Percentiles rank a stretch among this genome's conserved stretches.
These are phyloP conservation scores for Polietes domitor DNA, from an alignment of 2,888 invertebrate species.

Conservation along the genomic window DNA sequence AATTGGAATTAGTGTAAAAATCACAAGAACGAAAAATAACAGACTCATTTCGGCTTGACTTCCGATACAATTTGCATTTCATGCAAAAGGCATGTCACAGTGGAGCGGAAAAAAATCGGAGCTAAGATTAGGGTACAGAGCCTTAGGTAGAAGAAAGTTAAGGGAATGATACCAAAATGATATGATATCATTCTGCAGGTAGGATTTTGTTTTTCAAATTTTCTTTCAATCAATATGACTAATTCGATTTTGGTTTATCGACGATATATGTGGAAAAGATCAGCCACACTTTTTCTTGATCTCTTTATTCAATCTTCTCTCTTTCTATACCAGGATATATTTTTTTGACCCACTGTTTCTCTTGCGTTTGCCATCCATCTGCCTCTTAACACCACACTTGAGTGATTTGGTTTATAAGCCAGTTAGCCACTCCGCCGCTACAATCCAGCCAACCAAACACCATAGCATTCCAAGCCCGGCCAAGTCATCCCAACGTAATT, in stretches of 20 bases:
- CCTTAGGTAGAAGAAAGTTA: too few relatives aligned
- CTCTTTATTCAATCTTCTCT: not conserved
- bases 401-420: slow-evolving; percentile 42
- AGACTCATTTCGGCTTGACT: slow-evolving; percentile 47
- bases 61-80: slow-evolving; percentile 52
- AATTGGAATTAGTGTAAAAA: slow-evolving; percentile 34
- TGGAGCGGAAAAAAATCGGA: slow-evolving; percentile 15
- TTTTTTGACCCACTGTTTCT: not conserved
- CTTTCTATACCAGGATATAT: too few relatives aligned
- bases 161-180: too few relatives aligned
- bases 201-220: too few relatives aligned
- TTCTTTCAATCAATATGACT: too few relatives aligned
- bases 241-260: too few relatives aligned
- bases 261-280: too few relatives aligned
- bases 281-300: too few relatives aligned
- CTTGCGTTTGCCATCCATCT: not conserved
- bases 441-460: not conserved
- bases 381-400: slow-evolving; percentile 23
- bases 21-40: slow-evolving; percentile 2
- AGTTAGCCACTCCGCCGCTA: slow-evolving; percentile 25
- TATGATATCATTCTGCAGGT: too few relatives aligned
- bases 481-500: not conserved
- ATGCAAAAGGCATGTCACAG: slow-evolving; percentile 50
- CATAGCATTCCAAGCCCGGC: not conserved
- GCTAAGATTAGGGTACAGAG: too few relatives aligned